These are phyloP conservation scores for Ataeniobius toweri DNA, from an alignment of 2,797 vertebrate genomes.

Conservation along the genomic window DNA sequence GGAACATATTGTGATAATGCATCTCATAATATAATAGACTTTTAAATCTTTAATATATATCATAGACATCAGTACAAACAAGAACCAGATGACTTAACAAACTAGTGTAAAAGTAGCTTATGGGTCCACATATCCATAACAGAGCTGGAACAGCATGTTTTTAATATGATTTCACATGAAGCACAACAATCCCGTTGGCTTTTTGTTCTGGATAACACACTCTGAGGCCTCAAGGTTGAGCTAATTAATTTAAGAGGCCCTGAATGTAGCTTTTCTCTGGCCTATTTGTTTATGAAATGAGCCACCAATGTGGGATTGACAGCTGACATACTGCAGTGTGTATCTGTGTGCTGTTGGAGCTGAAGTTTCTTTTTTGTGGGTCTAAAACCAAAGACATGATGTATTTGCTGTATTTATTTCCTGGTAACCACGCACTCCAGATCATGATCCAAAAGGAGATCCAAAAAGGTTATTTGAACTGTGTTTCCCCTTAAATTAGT, in stretches of 20 bases:
- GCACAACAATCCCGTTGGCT: constrained; percentile 46
- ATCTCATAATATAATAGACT: not conserved
- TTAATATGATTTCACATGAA: constrained; percentile 45
- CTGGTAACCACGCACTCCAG: too few relatives aligned
- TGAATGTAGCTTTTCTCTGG: constrained; percentile 50
- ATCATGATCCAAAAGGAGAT: constrained; percentile 17
- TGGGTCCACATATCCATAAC: constrained; percentile 15
- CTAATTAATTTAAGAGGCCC: constrained; percentile 59
- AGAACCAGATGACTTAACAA: constrained; percentile 11
- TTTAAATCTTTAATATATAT: not conserved
- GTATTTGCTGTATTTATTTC: too few relatives aligned
- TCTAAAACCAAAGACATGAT: not conserved
- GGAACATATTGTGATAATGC: constrained; percentile 2
- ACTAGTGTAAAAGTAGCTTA: constrained; percentile 4
- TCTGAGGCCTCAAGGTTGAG: constrained; percentile 53
- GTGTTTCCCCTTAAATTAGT: constrained; percentile 19
- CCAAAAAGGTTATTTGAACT: constrained; percentile 38
- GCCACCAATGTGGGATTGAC: constrained; percentile 45
- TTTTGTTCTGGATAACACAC: constrained; percentile 23
- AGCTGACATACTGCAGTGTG: constrained; percentile 34
- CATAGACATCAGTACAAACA: constrained; percentile 10
- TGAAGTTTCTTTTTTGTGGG: constrained; percentile 12
- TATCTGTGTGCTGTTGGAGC: constrained; percentile 1
- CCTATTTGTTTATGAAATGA: constrained; percentile 60
- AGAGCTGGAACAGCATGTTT: constrained; percentile 23